These are phyloP conservation scores for Campylorhamphus procurvoides DNA, from an alignment of 2,113 vertebrate species.

Conservation along the genomic window DNA sequence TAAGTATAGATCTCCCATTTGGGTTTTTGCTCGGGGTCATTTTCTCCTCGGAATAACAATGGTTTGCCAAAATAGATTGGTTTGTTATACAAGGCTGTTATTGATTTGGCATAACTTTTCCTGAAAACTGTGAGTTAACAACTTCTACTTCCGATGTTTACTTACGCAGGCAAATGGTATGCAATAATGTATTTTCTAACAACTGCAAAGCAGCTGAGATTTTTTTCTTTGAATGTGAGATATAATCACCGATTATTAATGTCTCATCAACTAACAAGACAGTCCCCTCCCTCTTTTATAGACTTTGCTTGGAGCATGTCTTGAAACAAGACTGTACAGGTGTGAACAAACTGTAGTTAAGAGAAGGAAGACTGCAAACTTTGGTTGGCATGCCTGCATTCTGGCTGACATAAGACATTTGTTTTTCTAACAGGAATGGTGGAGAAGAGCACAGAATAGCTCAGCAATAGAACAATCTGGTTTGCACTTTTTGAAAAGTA, in stretches of 20 bases:
- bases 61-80: background rate
- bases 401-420: conserved; percentile 47
- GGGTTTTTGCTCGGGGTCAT: background rate
- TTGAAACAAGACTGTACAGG: conserved; percentile 76
- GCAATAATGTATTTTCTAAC: background rate
- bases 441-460: background rate
- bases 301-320: conserved; percentile 62
- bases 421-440: conserved; percentile 6
- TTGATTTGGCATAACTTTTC: background rate
- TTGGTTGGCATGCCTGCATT: conserved; percentile 12
- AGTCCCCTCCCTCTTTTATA: conserved; percentile 66
- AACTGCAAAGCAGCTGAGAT: conserved; percentile 20
- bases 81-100: background rate
- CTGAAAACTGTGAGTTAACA: background rate
- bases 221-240: conserved; percentile 44
- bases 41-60: background rate
- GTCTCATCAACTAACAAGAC: conserved; percentile 65
- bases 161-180: conserved; percentile 19
- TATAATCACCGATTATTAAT: conserved; percentile 54
- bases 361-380: conserved; percentile 41
- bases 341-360: conserved; percentile 61
- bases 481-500: conserved; percentile 39
- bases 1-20: background rate
- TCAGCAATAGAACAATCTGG: conserved; percentile 10
- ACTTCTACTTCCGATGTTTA: background rate